Conservation (phyloP, 1,140 invertebrate genomes). For the Drosophila rhopaloa region DNA sequence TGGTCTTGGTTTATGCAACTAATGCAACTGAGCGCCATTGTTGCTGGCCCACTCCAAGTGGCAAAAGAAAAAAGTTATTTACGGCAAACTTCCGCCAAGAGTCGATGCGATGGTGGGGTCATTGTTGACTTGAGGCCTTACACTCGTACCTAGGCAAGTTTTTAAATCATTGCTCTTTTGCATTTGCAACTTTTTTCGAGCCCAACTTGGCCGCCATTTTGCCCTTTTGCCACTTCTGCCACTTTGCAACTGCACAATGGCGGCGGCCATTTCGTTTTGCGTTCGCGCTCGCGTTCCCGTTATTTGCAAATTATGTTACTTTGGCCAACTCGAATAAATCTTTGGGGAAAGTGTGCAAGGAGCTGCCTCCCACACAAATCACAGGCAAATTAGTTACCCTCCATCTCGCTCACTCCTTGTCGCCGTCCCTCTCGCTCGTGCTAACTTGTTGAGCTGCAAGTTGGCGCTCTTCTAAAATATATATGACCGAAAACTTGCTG, state of each 20-base stretch:
- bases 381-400: conserved; percentile 70
- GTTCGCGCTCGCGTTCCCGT: conserved; percentile 27
- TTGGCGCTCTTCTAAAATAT: conserved; percentile 44
- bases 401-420: conserved; percentile 4
- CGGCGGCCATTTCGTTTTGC: conserved; percentile 9
- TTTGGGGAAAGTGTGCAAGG: conserved; percentile 44
- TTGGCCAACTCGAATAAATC: conserved; percentile 75
- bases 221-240: conserved; percentile 52
- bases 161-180: conserved; percentile 69
- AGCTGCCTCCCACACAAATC: conserved; percentile 61
- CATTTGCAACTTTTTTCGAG: conserved; percentile 27
- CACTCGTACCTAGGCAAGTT: conserved; percentile 48
- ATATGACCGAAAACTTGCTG: conserved; percentile 61
- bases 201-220: conserved; percentile 52
- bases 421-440: not conserved
- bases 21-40: conserved; percentile 63
- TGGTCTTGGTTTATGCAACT: conserved; percentile 59
- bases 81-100: conserved; percentile 44
- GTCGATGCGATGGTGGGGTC: conserved; percentile 1
- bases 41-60: conserved; percentile 30
- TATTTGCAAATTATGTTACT: conserved; percentile 76
- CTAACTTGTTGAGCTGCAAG: conserved; percentile 75
- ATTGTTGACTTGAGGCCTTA: conserved; percentile 51
- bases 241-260: conserved; percentile 50
- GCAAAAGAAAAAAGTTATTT: conserved; percentile 67